Percentiles rank a stretch among this genome's conserved stretches.
These are phyloP conservation scores for Anolis apletophallus DNA, from an alignment of 2,797 vertebrate genomes.

Conservation along the genomic window DNA sequence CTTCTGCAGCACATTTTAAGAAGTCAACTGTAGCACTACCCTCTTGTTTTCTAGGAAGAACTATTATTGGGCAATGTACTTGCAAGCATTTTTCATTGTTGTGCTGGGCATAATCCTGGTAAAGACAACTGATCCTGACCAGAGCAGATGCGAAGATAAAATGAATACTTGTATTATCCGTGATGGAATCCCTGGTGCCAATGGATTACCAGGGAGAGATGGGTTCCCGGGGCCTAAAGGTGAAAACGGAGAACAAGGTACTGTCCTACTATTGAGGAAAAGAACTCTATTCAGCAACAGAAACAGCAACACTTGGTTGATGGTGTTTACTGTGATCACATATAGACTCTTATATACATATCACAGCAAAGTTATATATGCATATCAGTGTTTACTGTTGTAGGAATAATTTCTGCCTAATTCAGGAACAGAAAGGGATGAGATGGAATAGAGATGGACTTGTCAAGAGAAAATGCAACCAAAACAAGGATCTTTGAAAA, in stretches of 20 bases:
- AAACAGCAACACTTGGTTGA: too few relatives aligned
- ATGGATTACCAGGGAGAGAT: conserved; percentile 36
- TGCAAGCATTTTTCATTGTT: background rate
- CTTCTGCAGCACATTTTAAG: background rate
- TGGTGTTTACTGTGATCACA: too few relatives aligned
- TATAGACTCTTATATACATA: background rate
- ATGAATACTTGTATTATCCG: background rate
- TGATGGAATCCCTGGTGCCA: conserved; percentile 19
- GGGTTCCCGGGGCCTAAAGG: conserved; percentile 15
- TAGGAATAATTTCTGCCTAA: background rate
- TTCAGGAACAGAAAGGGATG: background rate
- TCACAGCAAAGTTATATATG: background rate
- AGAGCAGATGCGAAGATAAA: conserved; percentile 6
- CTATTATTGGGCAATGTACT: background rate
- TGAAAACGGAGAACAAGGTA: conserved; percentile 32
- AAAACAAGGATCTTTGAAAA: background rate
- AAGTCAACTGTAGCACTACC: background rate
- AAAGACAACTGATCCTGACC: background rate
- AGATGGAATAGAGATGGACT: background rate
- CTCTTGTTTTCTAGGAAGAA: background rate
- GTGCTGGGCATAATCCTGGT: background rate
- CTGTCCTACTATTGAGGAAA: background rate
- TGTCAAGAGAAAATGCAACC: background rate
- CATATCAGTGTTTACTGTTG: background rate
- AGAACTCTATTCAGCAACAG: too few relatives aligned